Percentiles rank a stretch among this genome's conserved stretches.
Evolutionary conservation across 2,113 vertebrate species (phyloP).

Genomic region (Pluvianellus socialis): DNA sequence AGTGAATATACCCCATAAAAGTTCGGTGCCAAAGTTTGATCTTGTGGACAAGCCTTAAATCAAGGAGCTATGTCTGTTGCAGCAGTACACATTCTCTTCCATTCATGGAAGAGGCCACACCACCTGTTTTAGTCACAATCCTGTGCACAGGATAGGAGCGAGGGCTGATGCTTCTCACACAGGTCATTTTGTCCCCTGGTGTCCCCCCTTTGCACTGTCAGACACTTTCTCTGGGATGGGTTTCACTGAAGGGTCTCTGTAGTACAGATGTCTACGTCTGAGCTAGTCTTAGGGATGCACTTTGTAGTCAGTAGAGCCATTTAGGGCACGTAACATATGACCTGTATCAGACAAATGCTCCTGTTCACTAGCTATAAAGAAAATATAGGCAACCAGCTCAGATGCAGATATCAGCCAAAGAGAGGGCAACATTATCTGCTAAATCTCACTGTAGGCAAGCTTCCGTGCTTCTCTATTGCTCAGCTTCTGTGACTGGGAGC

Average conservation of each 20-base stretch:
- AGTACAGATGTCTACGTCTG: not conserved
- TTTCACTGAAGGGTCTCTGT: not conserved
- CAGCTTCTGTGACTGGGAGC: not conserved
- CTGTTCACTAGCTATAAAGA: not conserved
- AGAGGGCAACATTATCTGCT: not conserved
- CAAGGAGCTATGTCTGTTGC: not conserved
- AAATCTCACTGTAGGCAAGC: not conserved
- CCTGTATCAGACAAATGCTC: fast-evolving
- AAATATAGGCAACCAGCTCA: not conserved
- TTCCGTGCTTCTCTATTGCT: not conserved
- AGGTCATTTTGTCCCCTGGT: not conserved
- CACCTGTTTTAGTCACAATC: not conserved
- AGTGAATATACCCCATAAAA: not conserved
- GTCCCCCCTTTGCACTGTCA: not conserved
- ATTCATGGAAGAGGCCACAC: not conserved
- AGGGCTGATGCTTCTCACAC: not conserved
- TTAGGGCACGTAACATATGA: fast-evolving
- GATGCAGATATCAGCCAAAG: not conserved
- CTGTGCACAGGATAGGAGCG: not conserved
- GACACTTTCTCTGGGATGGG: not conserved
- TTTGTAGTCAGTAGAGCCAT: not conserved
- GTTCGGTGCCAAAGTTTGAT: not conserved
- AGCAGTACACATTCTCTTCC: not conserved
- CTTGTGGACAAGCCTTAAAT: not conserved
- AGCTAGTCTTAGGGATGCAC: fast-evolving